Evolutionary conservation across 2,113 vertebrate species (phyloP), one percentile per base, ranked within the genome.

Genomic region (Pedionomus torquatus): DNA sequence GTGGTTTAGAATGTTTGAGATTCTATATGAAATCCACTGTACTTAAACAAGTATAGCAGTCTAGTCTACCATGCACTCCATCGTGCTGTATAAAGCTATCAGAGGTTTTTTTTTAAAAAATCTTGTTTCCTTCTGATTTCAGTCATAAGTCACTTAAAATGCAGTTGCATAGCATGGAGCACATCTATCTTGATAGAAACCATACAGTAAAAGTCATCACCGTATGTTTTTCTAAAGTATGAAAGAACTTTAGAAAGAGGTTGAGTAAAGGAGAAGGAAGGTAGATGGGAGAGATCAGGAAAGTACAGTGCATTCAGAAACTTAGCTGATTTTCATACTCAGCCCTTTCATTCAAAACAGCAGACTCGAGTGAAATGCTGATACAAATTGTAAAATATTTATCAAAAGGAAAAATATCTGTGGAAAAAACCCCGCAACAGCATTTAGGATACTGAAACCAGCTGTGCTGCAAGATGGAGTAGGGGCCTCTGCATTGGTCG

Each of bases 401-500:
- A 20, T 57, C 55, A 92, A 75, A 96, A 72, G 20, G 13, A 86
- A 76, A 79, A 75, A 9, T 60, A 35, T 21, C 28, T 71, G 25
- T 12, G 6, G 60, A 82, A 82, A 63, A 92, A 60, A 28, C 3
- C 3, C 35, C 4, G 23, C 25, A 86, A 18, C 5, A 2, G 16
- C 46, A 15, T 74, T 90, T 74, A 75, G 33, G 13, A 26, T 35
- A 17, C 61, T 70, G 35, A 75, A 83, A 70, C 12, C 23, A 60
- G 15, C 57, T 39, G 33, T 74, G 28, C 30, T 75, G 39, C 17
- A 43, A 58, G 70, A n/a, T 3, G 9, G 41, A 37, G 8, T 3
- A 25, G 1, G 1, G 7, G 30, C 12, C 25, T 66, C 46, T 61
- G n/a, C 54, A 6, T 6, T 20, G 57, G 28, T 65, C 0, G 0